These are phyloP conservation scores for Leptopilina drosophilae DNA, from an alignment of 2,888 invertebrate genomes.

Conservation along the genomic window DNA sequence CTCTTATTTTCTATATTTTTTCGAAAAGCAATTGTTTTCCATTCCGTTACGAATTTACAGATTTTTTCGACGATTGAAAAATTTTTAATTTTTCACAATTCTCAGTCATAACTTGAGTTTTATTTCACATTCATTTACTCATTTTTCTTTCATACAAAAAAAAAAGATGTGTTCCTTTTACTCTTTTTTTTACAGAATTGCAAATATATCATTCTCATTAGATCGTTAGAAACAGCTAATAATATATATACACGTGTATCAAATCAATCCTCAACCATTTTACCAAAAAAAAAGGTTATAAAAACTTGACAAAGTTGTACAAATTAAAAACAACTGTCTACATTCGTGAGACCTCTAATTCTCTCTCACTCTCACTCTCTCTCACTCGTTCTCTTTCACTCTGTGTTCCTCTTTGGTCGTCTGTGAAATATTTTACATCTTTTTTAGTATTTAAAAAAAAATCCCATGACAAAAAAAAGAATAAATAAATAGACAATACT, in stretches of 20 bases:
- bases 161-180: not conserved
- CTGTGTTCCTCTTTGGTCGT: constrained; percentile 31
- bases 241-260: constrained; percentile 68
- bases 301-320: constrained; percentile 65
- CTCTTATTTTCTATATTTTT: not conserved
- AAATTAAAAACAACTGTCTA: constrained; percentile 68
- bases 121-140: not conserved
- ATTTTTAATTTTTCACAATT: constrained; percentile 11
- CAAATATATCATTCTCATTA: constrained; percentile 66
- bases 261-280: constrained; percentile 71
- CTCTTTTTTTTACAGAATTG: constrained; percentile 35
- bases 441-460: constrained; percentile 1
- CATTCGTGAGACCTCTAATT: constrained; percentile 57
- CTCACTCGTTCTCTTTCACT: constrained; percentile 36
- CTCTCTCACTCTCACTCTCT: not conserved
- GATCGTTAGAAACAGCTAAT: constrained; percentile 70
- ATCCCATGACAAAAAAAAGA: not conserved
- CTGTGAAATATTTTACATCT: constrained; percentile 22
- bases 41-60: not conserved
- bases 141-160: constrained; percentile 5
- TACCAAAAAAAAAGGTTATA: constrained; percentile 66
- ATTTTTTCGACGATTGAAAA: constrained; percentile 5
- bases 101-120: constrained; percentile 7
- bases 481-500: not conserved
- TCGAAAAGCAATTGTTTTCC: constrained; percentile 38